Evolutionary conservation across 2,888 invertebrate species (phyloP).

Genomic region (Nomada lathburiana): DNA sequence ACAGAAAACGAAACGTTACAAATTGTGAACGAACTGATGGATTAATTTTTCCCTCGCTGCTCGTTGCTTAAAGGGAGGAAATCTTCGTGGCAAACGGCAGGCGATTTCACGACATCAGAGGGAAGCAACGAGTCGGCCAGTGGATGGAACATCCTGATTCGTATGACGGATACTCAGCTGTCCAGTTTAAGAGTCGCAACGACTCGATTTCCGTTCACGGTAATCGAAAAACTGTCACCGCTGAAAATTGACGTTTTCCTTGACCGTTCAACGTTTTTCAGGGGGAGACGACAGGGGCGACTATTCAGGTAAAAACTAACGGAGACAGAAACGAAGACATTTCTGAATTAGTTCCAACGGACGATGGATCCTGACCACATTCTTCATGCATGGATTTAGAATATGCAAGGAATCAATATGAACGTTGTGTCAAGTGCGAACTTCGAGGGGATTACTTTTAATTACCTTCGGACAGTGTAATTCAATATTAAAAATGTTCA

Average conservation of each 20-base stretch:
- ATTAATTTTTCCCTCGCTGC: slow-evolving; percentile 38
- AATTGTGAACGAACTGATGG: slow-evolving; percentile 31
- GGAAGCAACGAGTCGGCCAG: neutral
- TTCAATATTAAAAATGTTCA: too few species aligned
- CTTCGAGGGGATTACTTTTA: neutral
- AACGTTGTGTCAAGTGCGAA: neutral
- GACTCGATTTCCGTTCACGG: slow-evolving; percentile 65
- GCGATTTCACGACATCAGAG: neutral
- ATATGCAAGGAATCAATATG: neutral
- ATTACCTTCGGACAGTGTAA: neutral
- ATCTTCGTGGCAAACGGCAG: neutral
- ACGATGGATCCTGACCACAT: neutral
- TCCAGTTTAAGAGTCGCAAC: slow-evolving; percentile 43
- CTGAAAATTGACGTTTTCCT: slow-evolving; percentile 68
- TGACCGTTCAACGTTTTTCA: neutral
- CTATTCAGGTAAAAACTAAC: neutral
- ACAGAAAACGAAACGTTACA: neutral
- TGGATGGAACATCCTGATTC: slow-evolving; percentile 9
- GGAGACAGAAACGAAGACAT: neutral
- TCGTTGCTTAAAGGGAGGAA: neutral
- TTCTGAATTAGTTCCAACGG: neutral
- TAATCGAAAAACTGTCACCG: slow-evolving; percentile 72
- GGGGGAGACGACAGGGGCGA: slow-evolving; percentile 18
- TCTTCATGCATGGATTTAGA: too few species aligned
- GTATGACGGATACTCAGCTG: slow-evolving; percentile 38